Percentiles rank a stretch among this genome's conserved stretches.
Evolutionary conservation across 1,140 invertebrate species (phyloP).

Genomic region (Drosophila sturtevanti): DNA sequence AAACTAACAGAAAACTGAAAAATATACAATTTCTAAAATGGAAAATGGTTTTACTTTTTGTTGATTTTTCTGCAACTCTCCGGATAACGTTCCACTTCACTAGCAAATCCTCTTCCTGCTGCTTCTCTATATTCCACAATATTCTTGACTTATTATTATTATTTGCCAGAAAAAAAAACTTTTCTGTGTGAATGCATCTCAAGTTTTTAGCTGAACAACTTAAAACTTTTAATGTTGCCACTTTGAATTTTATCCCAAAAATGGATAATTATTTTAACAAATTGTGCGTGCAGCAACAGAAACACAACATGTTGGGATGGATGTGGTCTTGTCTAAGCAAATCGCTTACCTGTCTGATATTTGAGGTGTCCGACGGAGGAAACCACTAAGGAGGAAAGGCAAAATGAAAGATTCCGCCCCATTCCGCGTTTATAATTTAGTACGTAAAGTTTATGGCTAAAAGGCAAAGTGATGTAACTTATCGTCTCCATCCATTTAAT

Average conservation of each 20-base stretch:
- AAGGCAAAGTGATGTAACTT: neutral
- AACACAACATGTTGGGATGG: conserved; percentile 37
- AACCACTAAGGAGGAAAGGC: neutral
- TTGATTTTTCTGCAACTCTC: neutral
- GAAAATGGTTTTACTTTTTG: no score
- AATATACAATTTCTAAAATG: no score
- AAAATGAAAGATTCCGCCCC: neutral
- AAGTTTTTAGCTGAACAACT: conserved; percentile 53
- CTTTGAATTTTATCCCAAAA: conserved; percentile 64
- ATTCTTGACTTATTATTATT: conserved; percentile 11
- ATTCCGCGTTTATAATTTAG: neutral
- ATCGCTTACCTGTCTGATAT: conserved; percentile 18
- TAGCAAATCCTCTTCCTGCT: neutral
- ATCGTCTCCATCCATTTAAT: conserved; percentile 65
- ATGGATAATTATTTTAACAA: conserved; percentile 79
- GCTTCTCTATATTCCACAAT: neutral
- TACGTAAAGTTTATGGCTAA: neutral
- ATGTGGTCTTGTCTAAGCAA: conserved; percentile 29
- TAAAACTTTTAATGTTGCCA: conserved; percentile 68
- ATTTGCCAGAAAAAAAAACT: conserved; percentile 10
- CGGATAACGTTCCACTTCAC: neutral
- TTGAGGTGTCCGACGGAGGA: conserved; percentile 2
- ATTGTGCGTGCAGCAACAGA: conserved; percentile 53
- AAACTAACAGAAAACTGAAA: no score
- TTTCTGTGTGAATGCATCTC: conserved; percentile 64